A percentile compares a stretch with the other conserved stretches of the same genome.
Conservation (phyloP, 2,797 vertebrate species). For the Premnoplex brunnescens region DNA sequence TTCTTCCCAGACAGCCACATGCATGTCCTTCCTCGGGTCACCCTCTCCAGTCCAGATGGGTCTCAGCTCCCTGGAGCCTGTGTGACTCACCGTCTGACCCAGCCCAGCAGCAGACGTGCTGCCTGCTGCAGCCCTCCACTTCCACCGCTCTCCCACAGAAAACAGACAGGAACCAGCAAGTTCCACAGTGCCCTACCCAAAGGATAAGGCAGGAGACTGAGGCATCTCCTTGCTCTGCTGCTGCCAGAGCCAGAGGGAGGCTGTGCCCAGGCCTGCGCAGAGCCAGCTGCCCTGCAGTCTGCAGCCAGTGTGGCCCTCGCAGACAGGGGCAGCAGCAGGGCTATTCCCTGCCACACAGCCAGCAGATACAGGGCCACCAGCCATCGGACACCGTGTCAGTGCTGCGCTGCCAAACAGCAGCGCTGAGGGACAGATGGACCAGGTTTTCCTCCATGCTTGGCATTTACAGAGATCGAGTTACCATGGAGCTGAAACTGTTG, state of each 20-base stretch:
- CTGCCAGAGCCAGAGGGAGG: background rate
- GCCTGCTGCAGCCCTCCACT: background rate
- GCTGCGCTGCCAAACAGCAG: background rate
- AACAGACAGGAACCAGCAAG: background rate
- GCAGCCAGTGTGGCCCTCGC: accelerated
- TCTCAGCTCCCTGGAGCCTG: background rate
- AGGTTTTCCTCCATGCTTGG: accelerated
- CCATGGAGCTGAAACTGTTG: accelerated
- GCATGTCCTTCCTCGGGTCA: accelerated
- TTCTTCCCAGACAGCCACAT: background rate
- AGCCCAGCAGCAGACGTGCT: background rate
- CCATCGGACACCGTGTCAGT: accelerated
- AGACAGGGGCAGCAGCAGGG: accelerated
- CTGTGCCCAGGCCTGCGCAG: accelerated
- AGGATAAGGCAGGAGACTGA: background rate
- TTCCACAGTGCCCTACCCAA: background rate
- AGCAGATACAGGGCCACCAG: accelerated
- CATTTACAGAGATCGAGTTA: background rate
- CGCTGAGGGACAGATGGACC: accelerated
- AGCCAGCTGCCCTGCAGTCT: background rate
- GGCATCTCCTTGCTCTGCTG: background rate
- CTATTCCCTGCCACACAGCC: accelerated
- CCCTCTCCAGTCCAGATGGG: no score
- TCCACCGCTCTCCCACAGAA: background rate
- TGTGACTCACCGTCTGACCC: accelerated